Conservation (phyloP, 2,888 invertebrate species). For the Dromius quadrimaculatus region DNA sequence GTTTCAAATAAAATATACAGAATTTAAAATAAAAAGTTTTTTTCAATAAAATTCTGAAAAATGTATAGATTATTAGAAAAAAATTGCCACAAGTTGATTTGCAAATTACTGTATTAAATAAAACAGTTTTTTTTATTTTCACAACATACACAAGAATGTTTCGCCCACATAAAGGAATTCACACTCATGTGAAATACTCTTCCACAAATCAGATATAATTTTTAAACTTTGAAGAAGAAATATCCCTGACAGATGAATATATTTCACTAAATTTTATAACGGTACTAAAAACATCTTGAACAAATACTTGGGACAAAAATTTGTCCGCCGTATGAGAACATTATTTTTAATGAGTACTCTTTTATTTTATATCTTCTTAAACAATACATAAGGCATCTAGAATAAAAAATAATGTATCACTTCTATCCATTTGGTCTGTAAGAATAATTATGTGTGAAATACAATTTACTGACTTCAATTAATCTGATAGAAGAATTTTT, state of each 20-base stretch:
- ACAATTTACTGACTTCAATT: slow-evolving; percentile 3
- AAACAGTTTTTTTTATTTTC: background rate
- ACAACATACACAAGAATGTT: background rate
- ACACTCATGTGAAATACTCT: slow-evolving; percentile 9
- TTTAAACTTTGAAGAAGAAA: slow-evolving; percentile 29
- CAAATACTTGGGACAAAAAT: slow-evolving; percentile 10
- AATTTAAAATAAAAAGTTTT: no score
- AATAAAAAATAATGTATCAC: no score
- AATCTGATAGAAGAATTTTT: slow-evolving; percentile 1
- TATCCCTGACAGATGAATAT: background rate
- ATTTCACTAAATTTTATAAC: slow-evolving; percentile 8
- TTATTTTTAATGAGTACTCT: no score
- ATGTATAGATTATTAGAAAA: no score
- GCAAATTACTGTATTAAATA: background rate
- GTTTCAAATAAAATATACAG: no score
- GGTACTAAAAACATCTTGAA: slow-evolving; percentile 8
- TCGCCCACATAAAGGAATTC: slow-evolving; percentile 1
- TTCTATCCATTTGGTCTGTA: no score
- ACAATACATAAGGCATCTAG: no score
- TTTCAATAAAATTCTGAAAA: no score
- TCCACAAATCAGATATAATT: slow-evolving; percentile 25
- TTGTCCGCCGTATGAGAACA: background rate
- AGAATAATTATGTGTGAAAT: no score
- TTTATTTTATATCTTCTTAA: no score
- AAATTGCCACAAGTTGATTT: background rate